Conservation (phyloP, 2,888 invertebrate genomes). For the Epicampocera succincta region DNA sequence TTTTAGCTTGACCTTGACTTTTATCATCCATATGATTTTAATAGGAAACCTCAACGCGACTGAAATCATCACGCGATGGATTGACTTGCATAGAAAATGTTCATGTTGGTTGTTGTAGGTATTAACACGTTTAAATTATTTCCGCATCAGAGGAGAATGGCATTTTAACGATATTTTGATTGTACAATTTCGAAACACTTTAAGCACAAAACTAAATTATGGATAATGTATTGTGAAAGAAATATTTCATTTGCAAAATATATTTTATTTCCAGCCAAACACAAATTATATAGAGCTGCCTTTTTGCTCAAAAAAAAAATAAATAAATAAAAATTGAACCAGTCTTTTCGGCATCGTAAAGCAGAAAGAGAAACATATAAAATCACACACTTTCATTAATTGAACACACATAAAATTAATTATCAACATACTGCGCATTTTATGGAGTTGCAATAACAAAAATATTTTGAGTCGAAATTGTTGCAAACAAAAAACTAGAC, state of each 20-base stretch:
- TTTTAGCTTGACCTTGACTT: not conserved
- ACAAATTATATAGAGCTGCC: too few species aligned
- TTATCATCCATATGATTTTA: too few species aligned
- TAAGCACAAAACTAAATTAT: constrained; percentile 15
- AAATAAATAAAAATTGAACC: not conserved
- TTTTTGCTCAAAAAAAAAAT: not conserved
- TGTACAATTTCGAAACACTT: not conserved
- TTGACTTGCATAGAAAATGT: not conserved
- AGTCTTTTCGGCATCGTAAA: not conserved
- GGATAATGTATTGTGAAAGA: constrained; percentile 41
- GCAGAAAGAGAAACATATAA: constrained; percentile 16
- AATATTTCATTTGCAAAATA: constrained; percentile 16
- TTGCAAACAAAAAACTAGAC: constrained; percentile 40
- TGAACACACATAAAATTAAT: constrained; percentile 55
- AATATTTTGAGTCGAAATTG: constrained; percentile 25
- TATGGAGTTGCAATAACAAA: constrained; percentile 12
- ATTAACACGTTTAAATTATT: not conserved
- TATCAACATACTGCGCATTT: constrained; percentile 37
- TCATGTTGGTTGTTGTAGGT: not conserved
- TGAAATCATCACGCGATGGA: not conserved
- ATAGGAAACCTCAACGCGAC: too few species aligned
- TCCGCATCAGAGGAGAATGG: constrained; percentile 2
- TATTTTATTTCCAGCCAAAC: constrained; percentile 30
- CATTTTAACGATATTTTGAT: not conserved
- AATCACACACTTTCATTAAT: constrained; percentile 63